These are phyloP conservation scores for Leptinotarsa rubiginosa DNA, from an alignment of 2,888 invertebrate species.

Conservation along the genomic window DNA sequence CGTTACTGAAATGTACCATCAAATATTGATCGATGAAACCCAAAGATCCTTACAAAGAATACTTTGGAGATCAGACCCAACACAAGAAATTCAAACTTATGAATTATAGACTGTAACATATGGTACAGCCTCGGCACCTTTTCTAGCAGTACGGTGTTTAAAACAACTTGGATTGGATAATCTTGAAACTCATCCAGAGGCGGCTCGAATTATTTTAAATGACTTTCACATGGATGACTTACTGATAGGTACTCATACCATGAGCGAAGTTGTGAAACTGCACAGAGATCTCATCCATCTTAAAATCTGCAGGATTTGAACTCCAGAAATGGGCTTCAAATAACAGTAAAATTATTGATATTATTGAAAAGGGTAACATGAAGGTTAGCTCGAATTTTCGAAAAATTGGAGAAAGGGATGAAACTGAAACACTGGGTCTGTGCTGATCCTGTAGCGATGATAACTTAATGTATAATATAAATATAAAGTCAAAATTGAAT, in stretches of 20 bases:
- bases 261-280: constrained; percentile 22
- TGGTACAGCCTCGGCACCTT: constrained; percentile 33
- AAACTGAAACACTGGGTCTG: constrained; percentile 20
- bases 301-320: constrained; percentile 13
- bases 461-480: constrained; percentile 24
- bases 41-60: constrained; percentile 17
- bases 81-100: constrained; percentile 9
- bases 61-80: neutral
- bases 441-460: constrained; percentile 25
- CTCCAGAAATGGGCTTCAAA: constrained; percentile 25
- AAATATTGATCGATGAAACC: neutral
- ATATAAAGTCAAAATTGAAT: neutral
- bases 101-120: constrained; percentile 34
- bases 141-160: constrained; percentile 32
- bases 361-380: neutral
- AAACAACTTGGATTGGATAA: constrained; percentile 27
- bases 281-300: neutral
- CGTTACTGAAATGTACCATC: constrained; percentile 6
- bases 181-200: constrained; percentile 23
- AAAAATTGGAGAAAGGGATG: constrained; percentile 10
- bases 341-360: neutral
- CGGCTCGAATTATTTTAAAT: constrained; percentile 23
- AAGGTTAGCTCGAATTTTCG: neutral
- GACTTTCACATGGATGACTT: constrained; percentile 42
- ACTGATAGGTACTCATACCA: constrained; percentile 24